A percentile compares a stretch with the other conserved stretches of the same genome.
phyloP scores from a whole-genome alignment of 2,113 vertebrate genomes.

The Oenanthe oenanthe region DNA sequence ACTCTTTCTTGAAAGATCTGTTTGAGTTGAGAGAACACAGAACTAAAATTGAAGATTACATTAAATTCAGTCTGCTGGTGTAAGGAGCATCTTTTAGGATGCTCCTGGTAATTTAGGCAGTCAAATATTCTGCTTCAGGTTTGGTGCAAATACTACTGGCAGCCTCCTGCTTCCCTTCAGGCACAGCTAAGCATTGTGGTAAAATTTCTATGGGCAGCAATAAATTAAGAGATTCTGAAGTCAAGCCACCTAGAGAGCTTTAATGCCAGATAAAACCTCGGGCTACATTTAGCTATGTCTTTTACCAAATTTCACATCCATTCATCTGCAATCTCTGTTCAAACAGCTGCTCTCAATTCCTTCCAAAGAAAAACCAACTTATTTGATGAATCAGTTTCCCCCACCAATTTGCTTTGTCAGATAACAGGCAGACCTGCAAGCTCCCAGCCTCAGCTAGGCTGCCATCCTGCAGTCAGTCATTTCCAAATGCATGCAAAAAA shows the following conservation, averaged over 20 bases:
- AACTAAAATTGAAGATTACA: not conserved
- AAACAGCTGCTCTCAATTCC: not conserved
- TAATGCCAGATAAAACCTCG: not conserved
- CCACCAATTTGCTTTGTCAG: not conserved
- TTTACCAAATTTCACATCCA: not conserved
- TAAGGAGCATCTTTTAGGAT: not conserved
- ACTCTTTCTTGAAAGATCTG: not conserved
- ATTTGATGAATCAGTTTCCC: not conserved
- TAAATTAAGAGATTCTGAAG: not conserved
- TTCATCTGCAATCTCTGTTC: not conserved
- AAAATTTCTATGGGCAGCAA: not conserved
- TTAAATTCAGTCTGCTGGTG: not conserved
- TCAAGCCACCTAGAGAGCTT: not conserved
- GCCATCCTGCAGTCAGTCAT: not conserved
- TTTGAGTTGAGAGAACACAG: not conserved
- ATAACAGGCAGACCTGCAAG: not conserved
- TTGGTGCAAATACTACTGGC: not conserved
- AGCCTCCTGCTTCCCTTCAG: not conserved
- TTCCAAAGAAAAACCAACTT: not conserved
- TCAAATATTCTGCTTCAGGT: not conserved
- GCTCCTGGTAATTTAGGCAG: not conserved
- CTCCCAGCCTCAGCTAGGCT: not conserved
- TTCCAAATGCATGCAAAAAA: not conserved
- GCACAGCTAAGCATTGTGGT: not conserved
- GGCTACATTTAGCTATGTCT: not conserved